Base-by-base conservation (phyloP, 2,888 invertebrate species). In the Rutpela maculata region DNA sequence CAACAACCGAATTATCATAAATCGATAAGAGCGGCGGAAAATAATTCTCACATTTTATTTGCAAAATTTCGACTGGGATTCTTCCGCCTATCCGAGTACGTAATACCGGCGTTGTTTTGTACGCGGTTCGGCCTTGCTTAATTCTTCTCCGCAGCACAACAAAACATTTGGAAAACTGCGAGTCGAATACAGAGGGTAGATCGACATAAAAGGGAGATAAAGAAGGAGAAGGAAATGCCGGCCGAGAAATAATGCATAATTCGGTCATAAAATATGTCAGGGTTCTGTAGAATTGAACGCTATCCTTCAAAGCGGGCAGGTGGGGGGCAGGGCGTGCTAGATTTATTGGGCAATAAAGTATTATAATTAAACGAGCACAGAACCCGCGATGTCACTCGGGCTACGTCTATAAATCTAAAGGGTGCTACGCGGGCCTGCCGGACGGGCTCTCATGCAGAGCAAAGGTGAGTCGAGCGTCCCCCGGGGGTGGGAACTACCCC, bases 291-390 rank as follows among this genome's bases (percentile, higher is more conserved):
- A 93, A 93, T 93, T 92, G 93, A 93, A 92, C 92, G 93, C 92
- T 93, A 93, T 93, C 93, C 90, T 90, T 91, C 91, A 91, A 90
- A 90, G 90, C 88, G 85, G 85, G 86, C 84, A 82, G 85, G 88
- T 82, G 89, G 90, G 91, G 90, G 90, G 90, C 90, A 89, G 86
- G 87, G 85, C 85, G 85, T 90, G 88, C 86, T 91, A 93, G 93
- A 94, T 94, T 94, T 93, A 94, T 93, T 92, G 93, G 92, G 92
- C 93, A 93, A 93, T 94, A 93, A 93, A 94, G 93, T 93, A 94
- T 94, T 93, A 93, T 94, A 94, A 93, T 94, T 93, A 94, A 94
- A 93, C 93, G 93, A 92, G 90, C 89, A 88, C 89, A 88, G 90
- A 89, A 87, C 89, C 89, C 88, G 89, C 90, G 90, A 90, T 90